Percentiles rank a stretch among this genome's conserved stretches.
phyloP scores from a whole-genome alignment of 53 echinoderm and acorn worm genomes.

The Hippasteria phrygiana region DNA sequence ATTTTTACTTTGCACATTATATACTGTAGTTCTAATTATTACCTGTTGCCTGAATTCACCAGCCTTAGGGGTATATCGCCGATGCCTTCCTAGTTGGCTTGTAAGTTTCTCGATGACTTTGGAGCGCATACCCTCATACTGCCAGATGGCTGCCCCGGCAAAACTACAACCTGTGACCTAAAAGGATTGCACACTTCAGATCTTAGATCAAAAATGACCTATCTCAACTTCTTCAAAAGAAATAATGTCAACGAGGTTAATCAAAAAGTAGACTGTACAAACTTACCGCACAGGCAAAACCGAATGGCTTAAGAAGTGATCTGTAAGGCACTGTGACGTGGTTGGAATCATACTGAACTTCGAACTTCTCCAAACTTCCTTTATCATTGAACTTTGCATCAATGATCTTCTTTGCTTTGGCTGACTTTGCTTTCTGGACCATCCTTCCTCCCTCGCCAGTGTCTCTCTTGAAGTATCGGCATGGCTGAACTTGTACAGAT shows the following conservation, averaged over 20 bases:
- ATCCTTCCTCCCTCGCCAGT: constrained; percentile 30
- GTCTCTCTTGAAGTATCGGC: constrained; percentile 62
- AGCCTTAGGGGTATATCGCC: constrained; percentile 57
- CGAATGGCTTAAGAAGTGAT: constrained; percentile 82
- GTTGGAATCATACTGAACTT: constrained; percentile 72
- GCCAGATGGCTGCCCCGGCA: constrained; percentile 93
- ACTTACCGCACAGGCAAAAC: constrained; percentile 95
- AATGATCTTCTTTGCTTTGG: constrained; percentile 69
- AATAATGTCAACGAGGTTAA: too few species aligned
- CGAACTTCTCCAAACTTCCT: constrained; percentile 74
- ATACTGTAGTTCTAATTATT: too few species aligned
- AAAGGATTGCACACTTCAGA: neutral
- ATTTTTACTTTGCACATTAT: too few species aligned
- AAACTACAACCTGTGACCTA: constrained; percentile 93
- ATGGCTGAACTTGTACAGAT: constrained; percentile 45
- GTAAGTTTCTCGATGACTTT: constrained; percentile 70
- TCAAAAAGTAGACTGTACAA: constrained; percentile 2
- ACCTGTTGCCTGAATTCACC: constrained; percentile 85
- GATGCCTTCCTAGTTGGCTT: constrained; percentile 66
- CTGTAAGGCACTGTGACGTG: constrained; percentile 69
- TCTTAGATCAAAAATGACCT: neutral
- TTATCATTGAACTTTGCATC: constrained; percentile 77
- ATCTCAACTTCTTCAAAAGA: too few species aligned
- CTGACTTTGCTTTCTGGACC: constrained; percentile 11
- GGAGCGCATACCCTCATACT: constrained; percentile 90